A percentile compares a stretch with the other conserved stretches of the same genome.
These are phyloP conservation scores for Dasyurus viverrinus DNA, from an alignment of 2,113 vertebrate species.

Conservation along the genomic window DNA sequence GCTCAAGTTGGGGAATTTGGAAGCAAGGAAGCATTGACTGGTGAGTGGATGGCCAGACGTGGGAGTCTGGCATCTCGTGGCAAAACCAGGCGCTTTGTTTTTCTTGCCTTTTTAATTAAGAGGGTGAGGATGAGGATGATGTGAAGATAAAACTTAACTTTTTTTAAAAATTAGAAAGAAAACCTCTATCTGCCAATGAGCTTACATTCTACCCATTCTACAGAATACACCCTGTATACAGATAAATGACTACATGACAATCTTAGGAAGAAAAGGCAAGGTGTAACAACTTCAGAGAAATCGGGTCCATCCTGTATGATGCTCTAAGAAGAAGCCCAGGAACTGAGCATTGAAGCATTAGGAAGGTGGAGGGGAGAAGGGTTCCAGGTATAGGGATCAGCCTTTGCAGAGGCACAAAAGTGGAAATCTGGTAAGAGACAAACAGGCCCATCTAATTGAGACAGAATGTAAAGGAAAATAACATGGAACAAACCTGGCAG, in stretches of 20 bases:
- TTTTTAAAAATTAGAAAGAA: background rate
- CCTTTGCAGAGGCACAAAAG: background rate
- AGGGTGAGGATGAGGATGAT: background rate
- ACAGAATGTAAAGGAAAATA: background rate
- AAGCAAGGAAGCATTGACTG: background rate
- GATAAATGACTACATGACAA: background rate
- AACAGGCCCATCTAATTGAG: background rate
- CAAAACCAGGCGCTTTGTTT: background rate
- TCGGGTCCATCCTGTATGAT: background rate
- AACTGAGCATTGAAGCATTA: background rate
- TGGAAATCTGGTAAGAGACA: background rate
- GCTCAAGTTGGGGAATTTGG: background rate
- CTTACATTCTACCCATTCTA: background rate
- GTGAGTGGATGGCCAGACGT: too few species aligned
- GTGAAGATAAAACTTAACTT: background rate
- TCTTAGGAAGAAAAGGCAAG: background rate
- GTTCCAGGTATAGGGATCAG: background rate
- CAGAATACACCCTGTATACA: background rate
- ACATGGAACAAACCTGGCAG: background rate
- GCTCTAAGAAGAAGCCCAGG: background rate
- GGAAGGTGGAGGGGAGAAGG: background rate
- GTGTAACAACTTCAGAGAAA: background rate
- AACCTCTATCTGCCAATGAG: background rate
- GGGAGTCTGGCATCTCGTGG: background rate
- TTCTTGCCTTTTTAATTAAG: background rate